phyloP scores from a whole-genome alignment of 2,888 invertebrate species.

The Drosophila siamana region DNA sequence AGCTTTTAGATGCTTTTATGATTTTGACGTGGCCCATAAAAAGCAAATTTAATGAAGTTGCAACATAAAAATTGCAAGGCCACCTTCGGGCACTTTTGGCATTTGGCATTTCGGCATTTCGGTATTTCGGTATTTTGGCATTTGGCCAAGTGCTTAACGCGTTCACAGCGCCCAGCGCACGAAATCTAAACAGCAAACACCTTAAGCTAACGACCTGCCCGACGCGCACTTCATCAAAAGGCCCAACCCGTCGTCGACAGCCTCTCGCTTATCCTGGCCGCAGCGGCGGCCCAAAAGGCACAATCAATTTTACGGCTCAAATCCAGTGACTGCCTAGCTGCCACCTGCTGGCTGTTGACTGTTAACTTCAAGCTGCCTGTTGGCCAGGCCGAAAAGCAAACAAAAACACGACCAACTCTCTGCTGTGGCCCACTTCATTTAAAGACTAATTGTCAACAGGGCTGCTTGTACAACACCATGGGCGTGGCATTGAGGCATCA shows the following conservation, averaged over 20 bases:
- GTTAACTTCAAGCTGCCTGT: background rate
- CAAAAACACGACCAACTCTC: slow-evolving; percentile 10
- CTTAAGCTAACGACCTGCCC: slow-evolving; percentile 51
- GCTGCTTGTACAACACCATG: slow-evolving; percentile 32
- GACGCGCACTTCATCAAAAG: slow-evolving; percentile 13
- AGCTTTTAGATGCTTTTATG: slow-evolving; percentile 59
- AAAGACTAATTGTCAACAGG: slow-evolving; percentile 73
- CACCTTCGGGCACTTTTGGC: slow-evolving; percentile 35
- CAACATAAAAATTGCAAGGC: slow-evolving; percentile 65
- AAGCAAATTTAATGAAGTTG: slow-evolving; percentile 74
- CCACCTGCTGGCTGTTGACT: background rate
- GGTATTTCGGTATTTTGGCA: no score
- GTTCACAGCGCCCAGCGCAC: slow-evolving; percentile 13
- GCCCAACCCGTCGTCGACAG: slow-evolving; percentile 13
- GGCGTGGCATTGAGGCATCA: slow-evolving; percentile 37
- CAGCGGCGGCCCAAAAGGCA: slow-evolving; percentile 35
- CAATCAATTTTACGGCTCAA: slow-evolving; percentile 57
- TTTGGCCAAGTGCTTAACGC: slow-evolving; percentile 26
- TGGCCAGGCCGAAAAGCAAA: slow-evolving; percentile 22
- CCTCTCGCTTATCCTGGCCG: background rate
- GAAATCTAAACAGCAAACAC: slow-evolving; percentile 54
- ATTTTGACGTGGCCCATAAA: slow-evolving; percentile 56
- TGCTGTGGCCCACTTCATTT: slow-evolving; percentile 55
- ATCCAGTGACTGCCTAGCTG: slow-evolving; percentile 5
- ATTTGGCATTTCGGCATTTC: slow-evolving; percentile 32